Evolutionary conservation across 2,113 vertebrate species (phyloP).

Genomic region (Leptodactylus fuscus): DNA sequence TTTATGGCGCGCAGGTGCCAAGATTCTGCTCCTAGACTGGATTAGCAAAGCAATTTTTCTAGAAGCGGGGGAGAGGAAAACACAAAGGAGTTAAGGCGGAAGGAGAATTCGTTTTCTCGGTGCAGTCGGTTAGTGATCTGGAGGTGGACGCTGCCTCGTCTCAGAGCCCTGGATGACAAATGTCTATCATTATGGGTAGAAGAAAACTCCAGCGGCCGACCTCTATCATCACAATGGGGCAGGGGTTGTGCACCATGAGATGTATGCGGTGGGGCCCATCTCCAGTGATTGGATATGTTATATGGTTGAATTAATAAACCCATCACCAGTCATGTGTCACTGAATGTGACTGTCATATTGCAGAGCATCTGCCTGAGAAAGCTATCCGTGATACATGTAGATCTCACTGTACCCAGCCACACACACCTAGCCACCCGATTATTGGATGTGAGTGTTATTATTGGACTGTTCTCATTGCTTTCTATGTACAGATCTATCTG

Average conservation of each 20-base stretch:
- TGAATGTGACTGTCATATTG: background rate
- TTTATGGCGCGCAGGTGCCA: slow-evolving; percentile 11
- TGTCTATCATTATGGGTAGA: background rate
- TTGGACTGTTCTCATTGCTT: no score
- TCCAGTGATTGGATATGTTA: no score
- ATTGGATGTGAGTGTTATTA: no score
- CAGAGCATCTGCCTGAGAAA: background rate
- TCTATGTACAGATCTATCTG: no score
- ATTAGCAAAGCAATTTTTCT: background rate
- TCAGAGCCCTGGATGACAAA: background rate
- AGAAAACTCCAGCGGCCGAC: background rate
- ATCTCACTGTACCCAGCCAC: no score
- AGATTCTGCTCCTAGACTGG: background rate
- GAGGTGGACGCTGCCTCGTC: background rate
- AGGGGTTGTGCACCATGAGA: no score
- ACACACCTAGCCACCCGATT: no score
- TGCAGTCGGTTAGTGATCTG: background rate
- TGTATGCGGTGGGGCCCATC: no score
- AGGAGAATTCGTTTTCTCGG: no score
- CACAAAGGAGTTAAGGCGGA: background rate
- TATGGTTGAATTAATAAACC: no score
- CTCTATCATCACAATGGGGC: background rate
- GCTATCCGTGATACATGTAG: no score
- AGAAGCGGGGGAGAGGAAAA: background rate
- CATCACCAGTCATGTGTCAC: no score